phyloP scores from a whole-genome alignment of 2,113 vertebrate genomes.

The Hirundichthys speculiger region DNA sequence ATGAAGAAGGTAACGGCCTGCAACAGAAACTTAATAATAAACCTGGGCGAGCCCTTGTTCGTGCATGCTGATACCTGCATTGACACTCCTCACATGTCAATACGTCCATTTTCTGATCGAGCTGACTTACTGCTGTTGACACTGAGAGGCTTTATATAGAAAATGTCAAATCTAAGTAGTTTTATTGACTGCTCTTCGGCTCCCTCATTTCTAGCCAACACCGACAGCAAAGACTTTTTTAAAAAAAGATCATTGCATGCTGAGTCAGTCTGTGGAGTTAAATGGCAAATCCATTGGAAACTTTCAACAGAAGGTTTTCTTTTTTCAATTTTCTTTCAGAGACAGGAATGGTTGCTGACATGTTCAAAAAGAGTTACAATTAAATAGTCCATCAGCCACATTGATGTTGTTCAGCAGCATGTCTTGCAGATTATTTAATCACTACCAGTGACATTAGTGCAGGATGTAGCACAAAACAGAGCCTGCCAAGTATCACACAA shows the following conservation, averaged over 20 bases:
- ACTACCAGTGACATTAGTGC: not conserved
- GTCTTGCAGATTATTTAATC: not conserved
- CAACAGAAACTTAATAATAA: slow-evolving; percentile 48
- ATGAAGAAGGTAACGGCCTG: slow-evolving; percentile 36
- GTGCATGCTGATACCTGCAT: slow-evolving; percentile 28
- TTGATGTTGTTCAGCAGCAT: slow-evolving; percentile 1
- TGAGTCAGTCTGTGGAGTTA: slow-evolving; percentile 31
- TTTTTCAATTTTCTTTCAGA: too few relatives aligned
- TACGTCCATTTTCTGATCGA: slow-evolving; percentile 46
- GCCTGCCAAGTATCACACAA: too few relatives aligned
- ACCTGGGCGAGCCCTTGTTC: slow-evolving; percentile 13
- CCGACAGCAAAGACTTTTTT: slow-evolving; percentile 43
- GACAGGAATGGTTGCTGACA: slow-evolving; percentile 1
- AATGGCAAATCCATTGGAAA: slow-evolving; percentile 51
- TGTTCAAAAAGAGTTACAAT: slow-evolving; percentile 4
- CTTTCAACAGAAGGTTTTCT: slow-evolving; percentile 14
- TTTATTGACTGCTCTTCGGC: slow-evolving; percentile 43
- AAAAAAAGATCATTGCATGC: slow-evolving; percentile 29
- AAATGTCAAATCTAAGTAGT: slow-evolving; percentile 50
- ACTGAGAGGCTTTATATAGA: slow-evolving; percentile 37
- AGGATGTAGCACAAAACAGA: too few relatives aligned
- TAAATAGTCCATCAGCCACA: slow-evolving; percentile 2
- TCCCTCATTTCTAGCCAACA: slow-evolving; percentile 36
- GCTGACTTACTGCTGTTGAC: slow-evolving; percentile 28
- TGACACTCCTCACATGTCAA: slow-evolving; percentile 44